Conservation (phyloP, 2,797 vertebrate genomes). For the Pseudotriccus pelzelni region DNA sequence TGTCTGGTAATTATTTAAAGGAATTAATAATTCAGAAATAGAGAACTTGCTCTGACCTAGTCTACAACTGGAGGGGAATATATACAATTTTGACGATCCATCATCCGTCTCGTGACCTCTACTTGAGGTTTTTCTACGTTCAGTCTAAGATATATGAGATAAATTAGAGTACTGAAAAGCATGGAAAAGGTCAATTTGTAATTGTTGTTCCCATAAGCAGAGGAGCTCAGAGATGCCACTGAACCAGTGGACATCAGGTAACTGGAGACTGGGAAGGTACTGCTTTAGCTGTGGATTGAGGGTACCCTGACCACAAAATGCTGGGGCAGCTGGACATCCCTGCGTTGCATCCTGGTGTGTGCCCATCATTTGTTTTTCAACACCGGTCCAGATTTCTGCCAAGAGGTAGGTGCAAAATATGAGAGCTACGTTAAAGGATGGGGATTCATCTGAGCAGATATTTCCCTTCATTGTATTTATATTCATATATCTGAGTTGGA, state of each 20-base stretch:
- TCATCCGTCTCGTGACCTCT: conserved; percentile 3
- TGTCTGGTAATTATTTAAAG: conserved; percentile 69
- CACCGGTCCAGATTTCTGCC: not conserved
- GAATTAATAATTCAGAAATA: conserved; percentile 56
- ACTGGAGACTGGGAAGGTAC: not conserved
- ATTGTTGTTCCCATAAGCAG: not conserved
- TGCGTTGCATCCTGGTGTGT: not conserved
- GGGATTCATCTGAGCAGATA: not conserved
- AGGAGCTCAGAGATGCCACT: not conserved
- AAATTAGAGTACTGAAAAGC: conserved; percentile 5
- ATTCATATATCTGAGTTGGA: fast-evolving
- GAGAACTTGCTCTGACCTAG: conserved; percentile 14
- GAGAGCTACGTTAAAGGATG: not conserved
- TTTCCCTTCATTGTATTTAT: not conserved
- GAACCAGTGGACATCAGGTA: not conserved
- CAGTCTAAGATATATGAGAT: not conserved
- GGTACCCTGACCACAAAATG: not conserved
- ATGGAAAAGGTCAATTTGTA: not conserved
- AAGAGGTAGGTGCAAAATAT: fast-evolving
- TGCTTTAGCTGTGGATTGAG: not conserved
- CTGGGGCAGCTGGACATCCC: not conserved
- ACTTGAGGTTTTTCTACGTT: not conserved
- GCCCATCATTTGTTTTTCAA: not conserved
- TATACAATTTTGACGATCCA: not conserved
- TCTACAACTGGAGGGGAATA: not conserved